These are phyloP conservation scores for Diadophis punctatus DNA, from an alignment of 2,113 vertebrate genomes.

Conservation along the genomic window DNA sequence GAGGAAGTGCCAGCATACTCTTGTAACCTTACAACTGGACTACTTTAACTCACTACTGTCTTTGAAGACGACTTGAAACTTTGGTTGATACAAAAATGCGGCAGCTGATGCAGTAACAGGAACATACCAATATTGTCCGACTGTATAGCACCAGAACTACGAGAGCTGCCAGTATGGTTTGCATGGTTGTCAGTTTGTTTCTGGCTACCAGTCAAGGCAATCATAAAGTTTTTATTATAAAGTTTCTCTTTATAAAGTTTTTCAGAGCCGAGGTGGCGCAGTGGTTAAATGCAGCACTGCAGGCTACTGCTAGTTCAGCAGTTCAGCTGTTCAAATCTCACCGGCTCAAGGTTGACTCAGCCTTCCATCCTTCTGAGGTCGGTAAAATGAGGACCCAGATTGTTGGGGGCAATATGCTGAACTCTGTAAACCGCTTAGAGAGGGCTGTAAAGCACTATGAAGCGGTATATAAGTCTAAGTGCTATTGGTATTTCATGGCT, in stretches of 20 bases:
- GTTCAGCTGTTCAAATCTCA: too few relatives aligned
- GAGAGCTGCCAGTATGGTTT: background rate
- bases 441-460: too few relatives aligned
- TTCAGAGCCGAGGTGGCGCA: too few relatives aligned
- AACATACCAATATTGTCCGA: background rate
- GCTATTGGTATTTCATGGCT: too few relatives aligned
- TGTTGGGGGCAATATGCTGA: too few relatives aligned
- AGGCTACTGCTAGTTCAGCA: too few relatives aligned
- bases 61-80: background rate
- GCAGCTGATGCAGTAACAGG: background rate
- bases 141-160: background rate
- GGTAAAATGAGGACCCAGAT: too few relatives aligned
- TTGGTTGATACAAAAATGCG: background rate
- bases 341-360: too few relatives aligned
- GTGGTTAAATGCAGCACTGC: too few relatives aligned
- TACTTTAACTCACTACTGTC: background rate
- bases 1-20: background rate
- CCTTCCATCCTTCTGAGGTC: too few relatives aligned
- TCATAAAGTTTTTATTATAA: background rate
- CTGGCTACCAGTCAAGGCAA: background rate
- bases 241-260: background rate
- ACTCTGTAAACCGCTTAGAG: too few relatives aligned
- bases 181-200: background rate
- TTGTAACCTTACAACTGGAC: background rate
- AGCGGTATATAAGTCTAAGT: too few relatives aligned